Base-by-base conservation (phyloP, 2,797 vertebrate species). In the Falco cherrug region DNA sequence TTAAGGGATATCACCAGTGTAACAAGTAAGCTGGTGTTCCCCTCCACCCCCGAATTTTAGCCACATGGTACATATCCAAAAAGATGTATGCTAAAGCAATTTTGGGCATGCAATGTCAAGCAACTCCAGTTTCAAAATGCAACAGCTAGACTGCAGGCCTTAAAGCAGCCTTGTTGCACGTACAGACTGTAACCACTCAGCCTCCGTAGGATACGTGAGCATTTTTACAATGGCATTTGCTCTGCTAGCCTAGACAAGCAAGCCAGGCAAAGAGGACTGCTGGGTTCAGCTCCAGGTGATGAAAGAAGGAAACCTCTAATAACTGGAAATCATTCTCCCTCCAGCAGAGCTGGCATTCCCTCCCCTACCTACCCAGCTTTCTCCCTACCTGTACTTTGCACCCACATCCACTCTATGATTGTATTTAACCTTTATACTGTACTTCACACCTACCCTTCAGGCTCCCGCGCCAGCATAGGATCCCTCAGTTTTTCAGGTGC, bases 121-220 rank as follows among this genome's bases (percentile, higher is more conserved):
- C 35, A 73, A 76, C 31, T 53, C n/a, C 56, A 35, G 37, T 86
- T 56, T 73, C 47, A 35, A 76, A 83, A 26, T 0, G 4, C 45
- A 60, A 7, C 7, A 41, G 37, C 22, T 14, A 19, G 57, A 26
- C 35, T 59, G 18, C 47, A 25, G 53, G 31, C 22, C 13, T 59
- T 64, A 53, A 57, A 51, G 50, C 33, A 76, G 63, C 28, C 45
- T 50, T 57, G 53, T 35, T 59, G 50, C 45, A 47, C 48, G 35
- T 15, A 35, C 9, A 9, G 60, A 20, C 0, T 35, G 24, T 3
- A 48, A 51, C 56, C 1, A 1, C 28, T 41, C 25, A 6, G 60
- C 29, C 35, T 54, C 81, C 78, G 24, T 2, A 10, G 19, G 1
- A 28, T 25, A 73, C 1, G 3, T 6, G 11, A 69, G 37, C 41